Evolutionary conservation across 1,140 invertebrate genomes (phyloP), one percentile per base, ranked within the genome.

Genomic region (Lepidostoma basale): DNA sequence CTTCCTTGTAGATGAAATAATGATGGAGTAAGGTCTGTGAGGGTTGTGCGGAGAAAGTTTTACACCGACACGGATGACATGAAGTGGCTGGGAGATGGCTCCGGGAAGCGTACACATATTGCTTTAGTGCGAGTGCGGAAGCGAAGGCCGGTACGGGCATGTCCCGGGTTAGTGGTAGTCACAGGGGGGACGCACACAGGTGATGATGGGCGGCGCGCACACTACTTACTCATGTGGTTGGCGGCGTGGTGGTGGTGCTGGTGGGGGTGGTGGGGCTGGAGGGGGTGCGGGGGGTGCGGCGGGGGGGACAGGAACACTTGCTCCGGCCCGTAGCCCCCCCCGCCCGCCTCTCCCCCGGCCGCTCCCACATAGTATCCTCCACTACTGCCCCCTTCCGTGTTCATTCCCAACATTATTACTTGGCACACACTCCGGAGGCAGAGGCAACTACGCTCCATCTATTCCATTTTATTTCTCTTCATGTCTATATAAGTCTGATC

Each of bases 301-400:
- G 81, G 82, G 81, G 84, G 83, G 79, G 79, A 81, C 79, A 82
- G 79, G 81, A 84, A 87, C 82, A 84, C 82, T 79, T 79, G 80
- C 73, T 81, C 80, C 68, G 75, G 77, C 76, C 76, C 77, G 76
- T 79, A 79, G 67, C 75, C 70, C 62, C 40, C 65, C 66, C 80
- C 80, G 8, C 56, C 56, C 49, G 49, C 49, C 52, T 16, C 52
- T n/a, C 52, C 52, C 23, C 52, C 56, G 20, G 20, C 78, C 81
- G 83, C 75, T 67, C 70, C 80, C 75, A 79, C 81, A 78, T 81
- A 83, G 80, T 81, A 83, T 76, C 78, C 79, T 77, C 81, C 79
- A 82, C 80, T 82, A 67, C 71, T 69, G 71, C 71, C 71, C 67
- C 66, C 71, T 73, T 73, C 63, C 67, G 68, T 69, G 60, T 72